Base-by-base conservation (phyloP, 2,113 vertebrate species). In the Raja brachyura region DNA sequence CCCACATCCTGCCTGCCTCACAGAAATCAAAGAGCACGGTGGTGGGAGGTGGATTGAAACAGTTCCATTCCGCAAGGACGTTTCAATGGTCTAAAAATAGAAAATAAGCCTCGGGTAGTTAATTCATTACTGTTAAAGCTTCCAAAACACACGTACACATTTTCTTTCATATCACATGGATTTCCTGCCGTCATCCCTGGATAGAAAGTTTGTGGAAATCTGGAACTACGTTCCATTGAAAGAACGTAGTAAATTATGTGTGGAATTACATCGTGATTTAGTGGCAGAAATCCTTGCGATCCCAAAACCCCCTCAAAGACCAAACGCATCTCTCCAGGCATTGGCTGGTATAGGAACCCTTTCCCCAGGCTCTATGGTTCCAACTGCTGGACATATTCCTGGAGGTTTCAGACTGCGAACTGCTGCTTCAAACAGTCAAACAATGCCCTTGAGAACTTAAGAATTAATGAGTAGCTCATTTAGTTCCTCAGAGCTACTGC, bases 41-140 rank as follows among this genome's bases (percentile, higher is more conserved):
- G 5, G 7, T 31, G 33, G 68, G 68, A 33, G 33, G 66, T 3
- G 63, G 33, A n/a, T 31, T 59, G 5, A 86, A 86, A 1, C 54
- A 86, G 33, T n/a, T 74, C 10, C 20, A 92, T 28, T 92, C 68
- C 2, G 33, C 90, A 73, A 92, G 68, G 68, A 73, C 90, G n/a
- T 31, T 70, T 73, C 33, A 73, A 73, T 9, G 16, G 66, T 25
- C 66, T 92, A 92, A 92, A 92, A 92, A 92, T 73, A 73, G 90
- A 28, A 54, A 54, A 20, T 48, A 28, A 16, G 83, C 83, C 59
- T 88, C 0, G 83, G 83, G 90, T 70, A 28, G 90, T 92, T 70
- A 63, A 88, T 88, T 18, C 33, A 4, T 92, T 54, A 73, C 90
- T 92, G 90, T 73, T 33, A 73, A 13, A 92, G 66, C 66, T 70